A percentile compares a stretch with the other conserved stretches of the same genome.
phyloP scores from a whole-genome alignment of 2,888 invertebrate species.

The Drosophila lacicola region DNA sequence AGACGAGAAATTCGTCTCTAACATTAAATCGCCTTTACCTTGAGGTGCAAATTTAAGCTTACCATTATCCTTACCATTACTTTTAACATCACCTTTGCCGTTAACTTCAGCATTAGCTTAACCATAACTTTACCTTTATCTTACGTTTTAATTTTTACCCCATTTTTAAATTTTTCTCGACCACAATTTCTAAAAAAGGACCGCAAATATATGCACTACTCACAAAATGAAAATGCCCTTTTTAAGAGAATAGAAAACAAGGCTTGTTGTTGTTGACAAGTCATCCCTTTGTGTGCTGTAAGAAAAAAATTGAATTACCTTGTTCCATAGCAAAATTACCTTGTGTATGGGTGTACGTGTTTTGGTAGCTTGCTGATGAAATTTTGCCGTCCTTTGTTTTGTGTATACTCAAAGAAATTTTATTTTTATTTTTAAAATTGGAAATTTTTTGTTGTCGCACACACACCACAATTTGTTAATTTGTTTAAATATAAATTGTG shows the following conservation, averaged over 20 bases:
- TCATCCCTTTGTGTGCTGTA: conserved; percentile 4
- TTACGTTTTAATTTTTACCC: not conserved
- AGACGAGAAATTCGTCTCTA: too few species aligned
- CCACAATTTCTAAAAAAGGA: not conserved
- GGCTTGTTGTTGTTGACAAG: conserved; percentile 4
- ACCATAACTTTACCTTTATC: not conserved
- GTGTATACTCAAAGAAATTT: conserved; percentile 65
- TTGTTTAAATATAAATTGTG: conserved; percentile 43
- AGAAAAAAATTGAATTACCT: conserved; percentile 51
- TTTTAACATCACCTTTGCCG: not conserved
- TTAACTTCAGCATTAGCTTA: not conserved
- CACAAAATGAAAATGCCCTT: not conserved
- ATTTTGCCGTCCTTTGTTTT: conserved; percentile 22
- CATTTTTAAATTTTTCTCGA: not conserved
- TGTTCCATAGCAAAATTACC: conserved; percentile 47
- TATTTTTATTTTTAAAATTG: conserved; percentile 72
- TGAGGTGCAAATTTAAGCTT: not conserved
- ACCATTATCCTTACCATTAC: not conserved
- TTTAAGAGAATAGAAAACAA: not conserved
- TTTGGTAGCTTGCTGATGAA: conserved; percentile 34
- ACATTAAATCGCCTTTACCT: too few species aligned
- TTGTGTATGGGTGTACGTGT: conserved; percentile 53
- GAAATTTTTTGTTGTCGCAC: conserved; percentile 52
- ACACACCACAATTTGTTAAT: conserved; percentile 66
- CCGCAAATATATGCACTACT: not conserved